Evolutionary conservation across 2,888 invertebrate species (phyloP), one percentile per base, ranked within the genome.

Genomic region (Ornithoptera priamus): DNA sequence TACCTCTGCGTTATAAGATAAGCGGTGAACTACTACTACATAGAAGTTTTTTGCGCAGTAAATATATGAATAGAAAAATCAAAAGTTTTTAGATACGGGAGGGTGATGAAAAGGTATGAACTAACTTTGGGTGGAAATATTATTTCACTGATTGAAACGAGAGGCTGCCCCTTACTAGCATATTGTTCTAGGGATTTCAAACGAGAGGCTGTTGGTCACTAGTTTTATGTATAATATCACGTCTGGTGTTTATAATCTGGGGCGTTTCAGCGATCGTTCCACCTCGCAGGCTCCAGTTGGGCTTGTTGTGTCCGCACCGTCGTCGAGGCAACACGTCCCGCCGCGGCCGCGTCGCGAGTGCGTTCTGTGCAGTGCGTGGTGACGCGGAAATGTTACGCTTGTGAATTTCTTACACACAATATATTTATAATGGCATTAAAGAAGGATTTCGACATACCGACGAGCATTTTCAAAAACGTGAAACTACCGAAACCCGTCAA

Each of bases 241-340:
- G 56, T 79, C 82, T 80, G 62, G 42, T 20, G 53, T 53, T n/a
- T 70, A 68, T 84, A 84, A 77, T 90, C 90, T 88, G 59, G 89
- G 88, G 4, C 76, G 71, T 74, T 67, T 77, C 79, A 79, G 79
- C 80, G 50, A 81, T 79, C 81, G 85, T 81, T 83, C 81, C 79
- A 78, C 80, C 80, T 77, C 80, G 81, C 78, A 85, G 86, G 85
- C 80, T 85, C 81, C 73, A 75, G 76, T 65, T 74, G 77, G 77
- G 75, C 82, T 88, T 91, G 91, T 92, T 91, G 90, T 91, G 87
- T 79, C 77, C 83, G 84, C 73, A 74, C 84, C 86, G 91, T 91
- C 83, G 90, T 85, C 90, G 87, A 81, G 88, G 89, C 81, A 85
- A 91, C 91, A 79, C 72, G 65, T 74, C 72, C 74, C 80, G 82